A percentile compares a stretch with the other conserved stretches of the same genome.
Evolutionary conservation across 2,888 invertebrate species (phyloP).

Genomic region (Sthenelais limicola): DNA sequence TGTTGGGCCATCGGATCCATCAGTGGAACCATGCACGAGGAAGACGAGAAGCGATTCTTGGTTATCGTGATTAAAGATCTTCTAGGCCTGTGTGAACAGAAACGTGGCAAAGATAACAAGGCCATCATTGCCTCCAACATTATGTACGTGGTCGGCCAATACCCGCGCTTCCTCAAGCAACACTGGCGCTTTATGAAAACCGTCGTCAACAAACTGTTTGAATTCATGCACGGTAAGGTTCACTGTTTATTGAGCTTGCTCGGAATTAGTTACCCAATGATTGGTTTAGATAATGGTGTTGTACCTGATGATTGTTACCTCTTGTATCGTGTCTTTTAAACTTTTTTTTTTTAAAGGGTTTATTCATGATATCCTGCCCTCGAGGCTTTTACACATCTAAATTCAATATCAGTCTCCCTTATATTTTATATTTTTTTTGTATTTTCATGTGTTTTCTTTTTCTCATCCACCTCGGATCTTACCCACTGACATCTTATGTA

Average conservation of each 20-base stretch:
- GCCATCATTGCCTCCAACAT: slow-evolving; percentile 99
- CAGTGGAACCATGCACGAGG: slow-evolving; percentile 98
- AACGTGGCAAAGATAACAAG: slow-evolving; percentile 99
- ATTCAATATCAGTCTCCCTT: no score
- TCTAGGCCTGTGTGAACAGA: slow-evolving; percentile 93
- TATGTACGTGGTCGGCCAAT: slow-evolving; percentile 99
- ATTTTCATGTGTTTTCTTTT: no score
- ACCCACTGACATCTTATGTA: no score
- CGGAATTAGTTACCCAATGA: no score
- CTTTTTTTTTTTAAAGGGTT: no score
- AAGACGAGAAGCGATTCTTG: slow-evolving; percentile 98
- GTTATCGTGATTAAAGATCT: slow-evolving; percentile 97
- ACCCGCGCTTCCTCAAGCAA: slow-evolving; percentile 96
- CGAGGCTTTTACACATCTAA: no score
- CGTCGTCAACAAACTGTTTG: slow-evolving; percentile 99
- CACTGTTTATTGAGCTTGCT: not conserved
- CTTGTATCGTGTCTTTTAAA: no score
- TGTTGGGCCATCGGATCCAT: slow-evolving; percentile 99
- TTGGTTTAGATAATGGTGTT: no score
- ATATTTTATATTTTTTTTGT: no score
- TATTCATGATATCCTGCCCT: no score
- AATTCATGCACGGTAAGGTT: slow-evolving; percentile 92
- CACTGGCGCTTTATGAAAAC: slow-evolving; percentile 99
- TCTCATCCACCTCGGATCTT: no score
- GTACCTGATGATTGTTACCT: no score